Conservation (phyloP, 2,113 vertebrate species). For the Synchiropus splendidus region DNA sequence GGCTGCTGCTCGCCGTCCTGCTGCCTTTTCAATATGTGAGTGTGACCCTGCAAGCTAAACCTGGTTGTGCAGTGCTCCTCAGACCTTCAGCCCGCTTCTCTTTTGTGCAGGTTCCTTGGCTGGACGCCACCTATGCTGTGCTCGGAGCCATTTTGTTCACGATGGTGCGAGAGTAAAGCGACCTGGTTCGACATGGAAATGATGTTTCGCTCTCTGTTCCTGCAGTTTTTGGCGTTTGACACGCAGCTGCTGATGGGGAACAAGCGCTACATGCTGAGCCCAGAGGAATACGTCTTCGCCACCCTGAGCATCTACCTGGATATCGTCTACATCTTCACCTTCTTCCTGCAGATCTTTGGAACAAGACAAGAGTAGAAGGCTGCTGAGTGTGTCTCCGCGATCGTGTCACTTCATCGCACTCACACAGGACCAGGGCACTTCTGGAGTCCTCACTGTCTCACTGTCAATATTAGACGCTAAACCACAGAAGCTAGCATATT, state of each 20-base stretch:
- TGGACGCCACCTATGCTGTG: conserved; percentile 73
- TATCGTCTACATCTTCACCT: conserved; percentile 89
- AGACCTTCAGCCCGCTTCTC: too few species aligned
- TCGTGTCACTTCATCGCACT: too few species aligned
- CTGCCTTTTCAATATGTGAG: conserved; percentile 83
- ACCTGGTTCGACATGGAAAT: too few species aligned
- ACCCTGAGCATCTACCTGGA: conserved; percentile 93
- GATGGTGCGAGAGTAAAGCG: conserved; percentile 82
- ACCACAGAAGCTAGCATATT: too few species aligned
- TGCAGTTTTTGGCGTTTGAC: conserved; percentile 88
- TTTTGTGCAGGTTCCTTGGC: conserved; percentile 76
- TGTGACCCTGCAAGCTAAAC: conserved; percentile 26
- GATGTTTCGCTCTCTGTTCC: background rate
- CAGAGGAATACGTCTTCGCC: conserved; percentile 90
- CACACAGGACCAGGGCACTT: too few species aligned
- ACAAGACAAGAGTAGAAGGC: conserved; percentile 72
- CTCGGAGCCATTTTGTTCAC: conserved; percentile 84
- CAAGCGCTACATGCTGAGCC: conserved; percentile 77
- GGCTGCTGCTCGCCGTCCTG: conserved; percentile 72
- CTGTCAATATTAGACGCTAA: too few species aligned
- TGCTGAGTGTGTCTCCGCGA: too few species aligned
- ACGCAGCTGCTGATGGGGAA: conserved; percentile 89
- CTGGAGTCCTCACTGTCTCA: too few species aligned
- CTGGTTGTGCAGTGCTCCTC: background rate
- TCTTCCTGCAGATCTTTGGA: conserved; percentile 87